Evolutionary conservation across 2,888 invertebrate species (phyloP), one percentile per base, ranked within the genome.

Genomic region (Apotomis betuletana): DNA sequence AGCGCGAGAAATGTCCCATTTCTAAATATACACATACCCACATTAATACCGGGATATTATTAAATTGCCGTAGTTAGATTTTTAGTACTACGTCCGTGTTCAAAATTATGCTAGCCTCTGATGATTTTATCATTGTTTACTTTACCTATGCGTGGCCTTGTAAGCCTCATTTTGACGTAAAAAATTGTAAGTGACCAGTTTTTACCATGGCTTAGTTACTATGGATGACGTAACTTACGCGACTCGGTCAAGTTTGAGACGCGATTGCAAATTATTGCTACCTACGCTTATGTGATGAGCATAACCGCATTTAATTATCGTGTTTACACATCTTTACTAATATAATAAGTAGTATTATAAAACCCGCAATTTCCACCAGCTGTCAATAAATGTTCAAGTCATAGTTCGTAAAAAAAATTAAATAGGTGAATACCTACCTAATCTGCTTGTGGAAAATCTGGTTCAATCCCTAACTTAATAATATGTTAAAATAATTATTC

Each of bases 1-100:
- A 52, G 59, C 62, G 61, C 65, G 52, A 41, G 59, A 70, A 70
- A 67, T 70, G 73, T 70, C 70, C 69, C 65, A 70, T 70, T 74
- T 74, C 74, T 74, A 74, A 58, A 70, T 67, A 63, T 74, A 73
- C 65, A 61, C 65, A 46, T 62, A 54, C n/a, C 67, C 55, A 51
- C 61, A 71, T 67, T 71, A 72, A 71, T 67, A 58, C 36, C 57
- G 36, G 36, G 62, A 61, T 60, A 58, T 58, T 38, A 67, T 67
- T 67, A 59, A 38, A 64, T 27, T 55, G 0, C 15, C 46, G 13
- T 63, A 63, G 57, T 58, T 38, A 51, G 49, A 5, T 15, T 61
- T 27, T 46, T 67, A 13, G 27, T 59, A 12, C 3, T 58, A 27
- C 54, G 6, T 46, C 44, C 52, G 63, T 63, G 41, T 41, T 13